Base-by-base conservation (phyloP, 2,113 vertebrate genomes). In the Tachuris rubrigastra region DNA sequence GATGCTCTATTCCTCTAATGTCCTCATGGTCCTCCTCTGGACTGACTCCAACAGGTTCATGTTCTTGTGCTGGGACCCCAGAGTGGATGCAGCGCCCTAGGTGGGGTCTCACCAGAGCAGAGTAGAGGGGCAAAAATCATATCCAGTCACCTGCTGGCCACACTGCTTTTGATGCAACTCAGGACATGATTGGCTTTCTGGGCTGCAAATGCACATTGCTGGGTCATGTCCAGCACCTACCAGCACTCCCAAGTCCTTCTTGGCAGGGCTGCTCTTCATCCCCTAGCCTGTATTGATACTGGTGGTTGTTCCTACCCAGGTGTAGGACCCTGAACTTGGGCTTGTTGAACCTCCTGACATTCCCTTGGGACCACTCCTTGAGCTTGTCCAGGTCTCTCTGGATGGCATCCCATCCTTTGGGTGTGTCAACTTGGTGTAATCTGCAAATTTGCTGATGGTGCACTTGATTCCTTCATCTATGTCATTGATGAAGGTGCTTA, bases 101-200 rank as follows among this genome's bases (percentile, higher is more conserved):
- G 8, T 58, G 22, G 11, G 35, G 14, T 28, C 18, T 58, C 68
- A 50, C 10, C 18, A 65, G 31, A 44, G 37, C 2, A 8, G 27
- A 31, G 41, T 8, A 66, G 18, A 37, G 24, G 7, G 18, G 8
- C 10, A 68, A 25, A 68, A 47, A n/a, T 55, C 30, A 5, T 5
- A 30, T 47, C 6, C 37, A 12, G 62, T 2, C 2, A 20, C 33
- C 19, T n/a, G 28, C 28, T 74, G 53, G 1, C n/a, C 1, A 25
- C 0, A 0, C 24, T 47, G 11, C 10, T 49, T 53, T 19, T 68
- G 7, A 41, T n/a, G 10, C 39, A 60, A 20, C n/a, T 28, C 39
- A 82, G 63, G n/a, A 60, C 21, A 60, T 0, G 0, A 5, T 47
- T 60, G 24, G 4, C 14, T 55, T 22, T 68, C 87, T 76, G n/a